These are phyloP conservation scores for Peucedramus taeniatus DNA, from an alignment of 2,113 vertebrate species.

Conservation along the genomic window DNA sequence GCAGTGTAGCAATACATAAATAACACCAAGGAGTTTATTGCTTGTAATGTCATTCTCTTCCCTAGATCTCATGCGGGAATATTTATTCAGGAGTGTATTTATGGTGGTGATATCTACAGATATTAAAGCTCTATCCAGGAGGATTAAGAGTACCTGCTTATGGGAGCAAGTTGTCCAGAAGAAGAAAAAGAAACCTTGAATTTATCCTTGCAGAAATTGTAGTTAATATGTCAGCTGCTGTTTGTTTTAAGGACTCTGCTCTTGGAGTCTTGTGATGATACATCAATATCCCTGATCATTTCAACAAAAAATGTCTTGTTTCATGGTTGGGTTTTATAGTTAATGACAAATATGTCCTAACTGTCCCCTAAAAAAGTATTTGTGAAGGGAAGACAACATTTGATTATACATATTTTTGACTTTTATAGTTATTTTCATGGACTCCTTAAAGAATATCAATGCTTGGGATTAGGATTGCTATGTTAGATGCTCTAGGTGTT, in stretches of 20 bases:
- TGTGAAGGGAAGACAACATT: neutral
- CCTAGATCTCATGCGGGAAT: neutral
- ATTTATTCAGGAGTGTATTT: neutral
- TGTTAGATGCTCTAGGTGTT: neutral
- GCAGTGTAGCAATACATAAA: neutral
- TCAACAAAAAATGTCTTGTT: neutral
- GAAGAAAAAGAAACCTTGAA: neutral
- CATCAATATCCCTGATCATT: neutral
- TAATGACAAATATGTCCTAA: neutral
- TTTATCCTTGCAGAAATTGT: neutral
- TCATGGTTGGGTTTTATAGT: neutral
- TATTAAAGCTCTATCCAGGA: neutral
- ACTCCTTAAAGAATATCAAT: neutral
- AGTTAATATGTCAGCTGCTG: neutral
- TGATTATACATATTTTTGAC: neutral
- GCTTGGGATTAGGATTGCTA: neutral
- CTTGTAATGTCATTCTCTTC: neutral
- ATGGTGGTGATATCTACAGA: neutral
- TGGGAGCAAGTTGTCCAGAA: neutral
- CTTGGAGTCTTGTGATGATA: neutral
- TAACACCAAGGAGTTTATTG: neutral
- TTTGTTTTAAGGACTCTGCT: neutral
- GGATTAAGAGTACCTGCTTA: neutral
- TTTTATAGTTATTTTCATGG: neutral
- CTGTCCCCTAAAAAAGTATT: neutral